phyloP scores from a whole-genome alignment of 1,140 invertebrate species.

The Aphaenogaster ashmeadi region DNA sequence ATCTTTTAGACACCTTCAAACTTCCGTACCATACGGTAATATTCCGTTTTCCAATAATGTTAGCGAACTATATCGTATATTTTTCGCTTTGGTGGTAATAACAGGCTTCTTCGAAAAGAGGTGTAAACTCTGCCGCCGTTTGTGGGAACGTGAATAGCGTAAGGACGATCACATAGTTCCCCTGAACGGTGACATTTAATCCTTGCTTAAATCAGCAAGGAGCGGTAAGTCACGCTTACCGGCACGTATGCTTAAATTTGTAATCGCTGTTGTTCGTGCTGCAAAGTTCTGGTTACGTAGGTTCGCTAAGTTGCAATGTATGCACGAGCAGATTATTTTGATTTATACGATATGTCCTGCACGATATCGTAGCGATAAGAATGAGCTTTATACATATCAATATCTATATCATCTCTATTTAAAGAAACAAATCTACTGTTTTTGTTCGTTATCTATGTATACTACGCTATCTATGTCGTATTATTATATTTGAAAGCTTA shows the following conservation, averaged over 20 bases:
- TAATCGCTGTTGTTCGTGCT: slow-evolving; percentile 33
- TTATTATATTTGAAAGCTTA: neutral
- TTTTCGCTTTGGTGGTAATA: slow-evolving; percentile 16
- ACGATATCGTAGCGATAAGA: slow-evolving; percentile 33
- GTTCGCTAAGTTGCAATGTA: slow-evolving; percentile 16
- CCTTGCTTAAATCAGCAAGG: slow-evolving; percentile 45
- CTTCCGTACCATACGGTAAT: neutral
- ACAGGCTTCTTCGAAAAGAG: slow-evolving; percentile 4
- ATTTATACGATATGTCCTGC: slow-evolving; percentile 15
- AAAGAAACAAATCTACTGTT: neutral
- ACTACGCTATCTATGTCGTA: neutral
- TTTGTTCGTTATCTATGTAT: neutral
- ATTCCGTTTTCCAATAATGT: neutral
- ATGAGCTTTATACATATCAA: slow-evolving; percentile 1
- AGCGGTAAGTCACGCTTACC: slow-evolving; percentile 51
- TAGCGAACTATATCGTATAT: slow-evolving; percentile 5
- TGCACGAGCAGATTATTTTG: slow-evolving; percentile 37
- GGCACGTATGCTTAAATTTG: slow-evolving; percentile 39
- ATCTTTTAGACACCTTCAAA: neutral
- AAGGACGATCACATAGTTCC: slow-evolving; percentile 28
- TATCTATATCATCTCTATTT: slow-evolving; percentile 9
- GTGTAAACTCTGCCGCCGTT: neutral
- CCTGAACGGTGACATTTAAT: slow-evolving; percentile 49
- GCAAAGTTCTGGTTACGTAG: slow-evolving; percentile 17
- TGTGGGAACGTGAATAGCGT: slow-evolving; percentile 14